These are phyloP conservation scores for Herminia tarsipennalis DNA, from an alignment of 2,888 invertebrate species.

Conservation along the genomic window DNA sequence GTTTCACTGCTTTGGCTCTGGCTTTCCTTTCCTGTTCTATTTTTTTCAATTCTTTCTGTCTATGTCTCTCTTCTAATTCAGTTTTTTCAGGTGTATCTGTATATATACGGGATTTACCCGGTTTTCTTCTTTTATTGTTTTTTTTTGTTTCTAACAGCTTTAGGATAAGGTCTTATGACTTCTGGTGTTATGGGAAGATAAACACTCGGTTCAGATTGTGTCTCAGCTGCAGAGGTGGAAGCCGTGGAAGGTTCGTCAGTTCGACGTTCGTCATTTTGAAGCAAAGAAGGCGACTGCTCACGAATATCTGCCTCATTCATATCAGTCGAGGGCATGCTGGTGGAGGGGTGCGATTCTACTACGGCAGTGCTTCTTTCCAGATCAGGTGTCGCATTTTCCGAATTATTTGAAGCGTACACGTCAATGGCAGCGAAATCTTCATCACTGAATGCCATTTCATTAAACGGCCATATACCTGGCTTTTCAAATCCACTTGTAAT, in stretches of 20 bases:
- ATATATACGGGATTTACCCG: slow-evolving; percentile 15
- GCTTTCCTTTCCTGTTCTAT: too few species aligned
- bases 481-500: slow-evolving; percentile 52
- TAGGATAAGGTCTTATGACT: too few species aligned
- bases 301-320: neutral
- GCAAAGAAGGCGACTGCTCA: neutral
- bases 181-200: too few species aligned
- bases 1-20: too few species aligned
- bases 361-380: too few species aligned
- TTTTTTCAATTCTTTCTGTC: too few species aligned
- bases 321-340: too few species aligned
- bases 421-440: slow-evolving; percentile 31
- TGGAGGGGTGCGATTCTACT: neutral
- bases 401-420: neutral
- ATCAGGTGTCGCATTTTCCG: neutral
- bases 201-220: too few species aligned
- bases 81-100: slow-evolving; percentile 39
- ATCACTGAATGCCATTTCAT: slow-evolving; percentile 26
- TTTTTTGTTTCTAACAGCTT: too few species aligned
- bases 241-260: too few species aligned
- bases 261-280: neutral
- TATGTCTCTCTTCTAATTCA: too few species aligned
- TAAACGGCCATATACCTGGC: slow-evolving; percentile 30
- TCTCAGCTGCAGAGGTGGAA: too few species aligned
- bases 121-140: neutral